phyloP scores from a whole-genome alignment of 2,797 vertebrate genomes.

The Bufotes viridis region DNA sequence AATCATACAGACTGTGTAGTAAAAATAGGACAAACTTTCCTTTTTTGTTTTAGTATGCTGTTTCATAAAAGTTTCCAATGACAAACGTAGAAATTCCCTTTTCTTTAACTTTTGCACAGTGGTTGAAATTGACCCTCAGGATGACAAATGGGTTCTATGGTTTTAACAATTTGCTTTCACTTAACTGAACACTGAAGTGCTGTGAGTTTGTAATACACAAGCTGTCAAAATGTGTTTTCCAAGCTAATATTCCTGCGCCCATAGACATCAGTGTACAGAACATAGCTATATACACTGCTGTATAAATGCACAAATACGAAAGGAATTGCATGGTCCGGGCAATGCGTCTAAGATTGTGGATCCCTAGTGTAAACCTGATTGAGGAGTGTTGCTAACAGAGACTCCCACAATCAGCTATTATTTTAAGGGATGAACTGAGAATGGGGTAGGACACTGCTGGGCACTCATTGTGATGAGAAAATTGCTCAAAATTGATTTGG shows the following conservation, averaged over 20 bases:
- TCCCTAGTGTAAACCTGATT: no score
- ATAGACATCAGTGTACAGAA: background rate
- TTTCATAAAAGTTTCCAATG: background rate
- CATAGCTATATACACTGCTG: background rate
- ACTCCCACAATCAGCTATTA: no score
- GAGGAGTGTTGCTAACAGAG: no score
- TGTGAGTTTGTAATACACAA: background rate
- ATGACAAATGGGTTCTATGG: background rate
- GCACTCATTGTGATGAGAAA: no score
- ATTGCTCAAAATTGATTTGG: no score
- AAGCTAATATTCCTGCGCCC: background rate
- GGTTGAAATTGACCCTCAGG: background rate
- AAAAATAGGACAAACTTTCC: background rate
- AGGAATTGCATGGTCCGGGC: no score
- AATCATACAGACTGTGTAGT: background rate
- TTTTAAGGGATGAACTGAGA: no score
- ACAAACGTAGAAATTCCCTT: background rate
- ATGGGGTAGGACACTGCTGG: no score
- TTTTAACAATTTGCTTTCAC: constrained; percentile 9
- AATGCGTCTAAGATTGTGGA: no score
- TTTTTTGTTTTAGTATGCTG: background rate
- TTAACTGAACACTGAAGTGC: background rate
- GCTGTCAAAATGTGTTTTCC: background rate
- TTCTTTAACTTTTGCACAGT: background rate
- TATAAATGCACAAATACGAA: background rate